phyloP scores from a whole-genome alignment of 2,797 vertebrate species.

The Geotria australis region DNA sequence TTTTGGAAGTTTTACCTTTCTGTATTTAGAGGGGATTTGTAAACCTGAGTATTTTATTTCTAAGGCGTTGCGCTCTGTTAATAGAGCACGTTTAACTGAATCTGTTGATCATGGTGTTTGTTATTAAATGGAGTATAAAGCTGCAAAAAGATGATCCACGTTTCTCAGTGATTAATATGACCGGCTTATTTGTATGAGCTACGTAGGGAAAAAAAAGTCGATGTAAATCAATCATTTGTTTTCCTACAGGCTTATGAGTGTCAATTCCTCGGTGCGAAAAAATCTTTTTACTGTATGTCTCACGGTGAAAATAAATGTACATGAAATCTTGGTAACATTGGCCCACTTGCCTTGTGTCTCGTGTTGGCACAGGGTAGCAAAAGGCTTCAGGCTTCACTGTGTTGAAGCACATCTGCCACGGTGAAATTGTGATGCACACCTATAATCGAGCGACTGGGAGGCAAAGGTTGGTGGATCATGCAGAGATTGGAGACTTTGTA shows the following conservation, averaged over 20 bases:
- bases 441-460: too few species aligned
- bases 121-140: slow-evolving; percentile 8
- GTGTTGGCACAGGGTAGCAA: too few species aligned
- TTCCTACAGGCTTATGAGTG: slow-evolving; percentile 78
- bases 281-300: slow-evolving; percentile 95
- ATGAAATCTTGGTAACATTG: slow-evolving; percentile 54
- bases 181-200: slow-evolving; percentile 55
- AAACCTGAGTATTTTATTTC: too few species aligned
- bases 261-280: slow-evolving; percentile 80
- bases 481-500: too few species aligned
- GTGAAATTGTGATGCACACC: too few species aligned
- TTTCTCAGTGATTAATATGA: slow-evolving; percentile 45
- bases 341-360: too few species aligned
- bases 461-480: too few species aligned
- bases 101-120: too few species aligned
- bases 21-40: too few species aligned
- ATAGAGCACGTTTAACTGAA: too few species aligned
- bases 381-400: too few species aligned
- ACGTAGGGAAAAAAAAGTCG: slow-evolving; percentile 33
- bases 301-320: slow-evolving; percentile 99
- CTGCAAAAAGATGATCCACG: slow-evolving; percentile 36
- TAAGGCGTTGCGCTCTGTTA: slow-evolving; percentile 17
- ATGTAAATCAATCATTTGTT: slow-evolving; percentile 63
- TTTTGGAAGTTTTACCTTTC: slow-evolving; percentile 21
- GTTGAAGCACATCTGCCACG: too few species aligned